phyloP scores from a whole-genome alignment of 2,797 vertebrate genomes.

The Phalloptychus januarius region DNA sequence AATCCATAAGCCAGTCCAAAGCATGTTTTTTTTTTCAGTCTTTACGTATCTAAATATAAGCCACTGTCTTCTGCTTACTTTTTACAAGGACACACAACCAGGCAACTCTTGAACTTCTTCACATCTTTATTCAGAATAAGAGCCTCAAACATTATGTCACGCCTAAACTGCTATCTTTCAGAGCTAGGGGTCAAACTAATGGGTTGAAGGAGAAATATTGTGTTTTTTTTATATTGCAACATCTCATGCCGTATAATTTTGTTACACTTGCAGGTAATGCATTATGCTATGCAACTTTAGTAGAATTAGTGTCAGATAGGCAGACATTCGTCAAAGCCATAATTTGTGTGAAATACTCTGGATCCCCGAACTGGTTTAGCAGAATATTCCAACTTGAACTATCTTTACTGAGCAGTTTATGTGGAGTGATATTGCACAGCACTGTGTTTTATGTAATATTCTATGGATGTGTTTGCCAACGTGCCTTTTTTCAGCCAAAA shows the following conservation, averaged over 20 bases:
- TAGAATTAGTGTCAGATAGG: background rate
- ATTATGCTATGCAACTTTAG: background rate
- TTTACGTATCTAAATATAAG: slow-evolving; percentile 18
- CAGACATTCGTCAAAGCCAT: background rate
- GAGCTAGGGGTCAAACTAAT: background rate
- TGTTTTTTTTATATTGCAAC: background rate
- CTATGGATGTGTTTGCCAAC: slow-evolving; percentile 36
- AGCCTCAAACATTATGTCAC: background rate
- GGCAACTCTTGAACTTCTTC: background rate
- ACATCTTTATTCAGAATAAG: background rate
- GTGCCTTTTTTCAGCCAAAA: slow-evolving; percentile 18
- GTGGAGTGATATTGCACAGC: slow-evolving; percentile 10
- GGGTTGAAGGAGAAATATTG: background rate
- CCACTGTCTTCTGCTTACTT: background rate
- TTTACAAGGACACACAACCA: background rate
- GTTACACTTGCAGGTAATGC: background rate
- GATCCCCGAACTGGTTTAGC: background rate
- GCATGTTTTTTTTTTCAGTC: slow-evolving; percentile 45
- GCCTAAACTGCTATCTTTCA: background rate
- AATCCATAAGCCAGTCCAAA: slow-evolving; percentile 20
- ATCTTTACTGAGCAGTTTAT: background rate
- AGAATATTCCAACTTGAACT: background rate
- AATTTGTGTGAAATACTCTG: background rate
- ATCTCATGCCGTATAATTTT: background rate
- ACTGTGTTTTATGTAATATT: slow-evolving; percentile 34